Conservation (phyloP, 2,797 vertebrate species). For the Neomorphus geoffroyi region DNA sequence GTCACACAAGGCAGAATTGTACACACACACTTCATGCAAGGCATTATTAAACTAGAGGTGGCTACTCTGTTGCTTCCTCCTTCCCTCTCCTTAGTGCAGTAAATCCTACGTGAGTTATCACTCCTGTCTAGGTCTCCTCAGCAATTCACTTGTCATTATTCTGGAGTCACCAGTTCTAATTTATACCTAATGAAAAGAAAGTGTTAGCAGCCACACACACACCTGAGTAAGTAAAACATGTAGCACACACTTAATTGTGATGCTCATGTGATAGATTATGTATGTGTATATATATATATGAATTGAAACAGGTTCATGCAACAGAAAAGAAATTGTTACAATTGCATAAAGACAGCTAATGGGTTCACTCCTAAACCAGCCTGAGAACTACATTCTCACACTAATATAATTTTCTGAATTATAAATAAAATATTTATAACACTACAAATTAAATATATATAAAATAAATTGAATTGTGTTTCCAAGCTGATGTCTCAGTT, state of each 20-base stretch:
- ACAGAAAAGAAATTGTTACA: not conserved
- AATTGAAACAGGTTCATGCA: not conserved
- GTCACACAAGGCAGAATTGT: not conserved
- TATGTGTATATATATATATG: not conserved
- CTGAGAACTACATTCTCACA: not conserved
- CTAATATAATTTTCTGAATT: not conserved
- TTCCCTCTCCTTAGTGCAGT: not conserved
- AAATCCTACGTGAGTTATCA: not conserved
- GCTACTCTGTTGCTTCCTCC: not conserved
- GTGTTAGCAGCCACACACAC: not conserved
- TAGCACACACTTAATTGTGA: not conserved
- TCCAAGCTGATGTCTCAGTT: not conserved
- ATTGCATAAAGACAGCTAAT: not conserved
- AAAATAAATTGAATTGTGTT: not conserved
- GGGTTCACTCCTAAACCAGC: not conserved
- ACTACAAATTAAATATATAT: not conserved
- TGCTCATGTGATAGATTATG: not conserved
- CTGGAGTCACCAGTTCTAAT: not conserved
- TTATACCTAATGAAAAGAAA: not conserved
- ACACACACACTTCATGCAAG: not conserved
- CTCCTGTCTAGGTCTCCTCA: not conserved
- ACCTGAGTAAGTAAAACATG: not conserved
- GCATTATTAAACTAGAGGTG: not conserved
- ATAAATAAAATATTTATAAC: constrained; percentile 36
- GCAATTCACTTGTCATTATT: not conserved